A percentile compares a stretch with the other conserved stretches of the same genome.
phyloP scores from a whole-genome alignment of 2,113 vertebrate genomes.

The Engystomops pustulosus region DNA sequence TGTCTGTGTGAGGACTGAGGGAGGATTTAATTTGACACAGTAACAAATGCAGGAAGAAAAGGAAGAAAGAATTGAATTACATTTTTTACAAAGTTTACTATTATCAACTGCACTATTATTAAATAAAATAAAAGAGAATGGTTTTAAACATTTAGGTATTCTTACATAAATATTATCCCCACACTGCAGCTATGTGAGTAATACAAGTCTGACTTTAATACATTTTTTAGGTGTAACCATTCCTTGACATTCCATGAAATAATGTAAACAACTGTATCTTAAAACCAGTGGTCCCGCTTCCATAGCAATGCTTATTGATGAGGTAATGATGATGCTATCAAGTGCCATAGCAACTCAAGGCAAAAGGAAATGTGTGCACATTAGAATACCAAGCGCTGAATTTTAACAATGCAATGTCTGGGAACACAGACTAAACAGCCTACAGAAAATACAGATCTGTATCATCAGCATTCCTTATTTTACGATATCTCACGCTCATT shows the following conservation, averaged over 20 bases:
- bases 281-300: background rate
- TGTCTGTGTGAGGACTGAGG: too few species aligned
- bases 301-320: background rate
- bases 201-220: slow-evolving; percentile 13
- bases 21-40: too few species aligned
- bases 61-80: too few species aligned
- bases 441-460: background rate
- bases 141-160: too few species aligned
- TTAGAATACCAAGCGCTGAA: background rate
- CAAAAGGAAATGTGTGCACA: background rate
- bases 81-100: too few species aligned
- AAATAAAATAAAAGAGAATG: too few species aligned
- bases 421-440: background rate
- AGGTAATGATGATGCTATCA: background rate
- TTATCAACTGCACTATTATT: too few species aligned
- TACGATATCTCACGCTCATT: too few species aligned
- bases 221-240: too few species aligned
- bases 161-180: too few species aligned
- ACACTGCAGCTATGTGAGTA: background rate
- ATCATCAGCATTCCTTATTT: background rate
- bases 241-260: background rate
- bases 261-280: background rate
- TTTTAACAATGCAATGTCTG: background rate
- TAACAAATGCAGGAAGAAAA: too few species aligned
- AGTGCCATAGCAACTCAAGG: slow-evolving; percentile 13